Percentiles rank a stretch among this genome's conserved stretches.
These are phyloP conservation scores for Cyclophora punctaria DNA, from an alignment of 2,888 invertebrate genomes.

Conservation along the genomic window DNA sequence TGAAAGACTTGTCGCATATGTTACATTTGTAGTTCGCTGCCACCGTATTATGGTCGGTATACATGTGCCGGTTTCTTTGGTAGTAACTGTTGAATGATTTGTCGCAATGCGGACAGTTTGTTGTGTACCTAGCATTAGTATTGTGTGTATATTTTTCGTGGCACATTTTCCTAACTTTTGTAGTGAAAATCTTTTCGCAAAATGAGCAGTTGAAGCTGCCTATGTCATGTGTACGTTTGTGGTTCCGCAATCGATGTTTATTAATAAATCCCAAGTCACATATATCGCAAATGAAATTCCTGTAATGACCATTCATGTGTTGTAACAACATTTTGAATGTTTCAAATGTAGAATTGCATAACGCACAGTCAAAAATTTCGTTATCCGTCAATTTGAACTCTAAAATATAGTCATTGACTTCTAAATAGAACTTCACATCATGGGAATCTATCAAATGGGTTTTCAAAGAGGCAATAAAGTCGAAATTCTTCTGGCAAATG, in stretches of 20 bases:
- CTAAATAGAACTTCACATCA: conserved; percentile 47
- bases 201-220: conserved; percentile 50
- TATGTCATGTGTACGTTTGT: conserved; percentile 49
- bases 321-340: conserved; percentile 59
- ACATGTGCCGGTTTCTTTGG: conserved; percentile 58
- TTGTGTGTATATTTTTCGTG: conserved; percentile 64
- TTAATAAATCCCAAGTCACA: conserved; percentile 61
- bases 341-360: conserved; percentile 52
- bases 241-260: conserved; percentile 49
- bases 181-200: conserved; percentile 56
- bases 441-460: conserved; percentile 45
- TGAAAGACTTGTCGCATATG: conserved; percentile 57
- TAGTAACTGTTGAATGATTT: conserved; percentile 57
- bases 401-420: conserved; percentile 48
- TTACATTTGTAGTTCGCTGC: conserved; percentile 60
- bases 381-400: conserved; percentile 50
- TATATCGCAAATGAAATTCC: conserved; percentile 56
- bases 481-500: conserved; percentile 31
- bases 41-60: conserved; percentile 43
- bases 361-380: conserved; percentile 44
- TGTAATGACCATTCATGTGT: conserved; percentile 63
- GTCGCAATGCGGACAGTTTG: conserved; percentile 55
- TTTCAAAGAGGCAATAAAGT: conserved; percentile 39
- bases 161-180: conserved; percentile 43
- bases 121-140: conserved; percentile 46